These are phyloP conservation scores for Limnephilus lunatus DNA, from an alignment of 2,888 invertebrate species.

Conservation along the genomic window DNA sequence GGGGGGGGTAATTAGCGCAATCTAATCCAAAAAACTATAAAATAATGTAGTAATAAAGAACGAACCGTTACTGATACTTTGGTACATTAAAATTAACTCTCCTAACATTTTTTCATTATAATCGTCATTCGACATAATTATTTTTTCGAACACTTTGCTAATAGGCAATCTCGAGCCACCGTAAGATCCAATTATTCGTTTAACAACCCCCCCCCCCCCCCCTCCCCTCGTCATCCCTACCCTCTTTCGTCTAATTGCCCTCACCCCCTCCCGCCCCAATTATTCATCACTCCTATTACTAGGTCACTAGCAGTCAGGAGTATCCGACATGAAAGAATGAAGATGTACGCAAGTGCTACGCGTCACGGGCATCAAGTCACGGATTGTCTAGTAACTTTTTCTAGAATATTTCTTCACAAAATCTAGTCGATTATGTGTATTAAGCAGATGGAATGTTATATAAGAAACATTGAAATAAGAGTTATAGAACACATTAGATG, in stretches of 20 bases:
- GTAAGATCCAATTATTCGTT: neutral
- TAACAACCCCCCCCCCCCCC: neutral
- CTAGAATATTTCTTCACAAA: neutral
- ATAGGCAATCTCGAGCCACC: neutral
- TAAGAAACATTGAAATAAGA: too few relatives aligned
- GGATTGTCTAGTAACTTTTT: neutral
- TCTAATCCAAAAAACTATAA: neutral
- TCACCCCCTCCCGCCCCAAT: neutral
- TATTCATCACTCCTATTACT: neutral
- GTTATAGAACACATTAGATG: too few relatives aligned
- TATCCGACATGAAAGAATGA: neutral
- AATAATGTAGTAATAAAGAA: neutral
- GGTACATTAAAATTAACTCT: neutral
- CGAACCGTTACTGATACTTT: neutral
- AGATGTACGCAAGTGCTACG: neutral
- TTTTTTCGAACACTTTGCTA: neutral
- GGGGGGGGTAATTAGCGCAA: neutral
- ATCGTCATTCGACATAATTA: neutral
- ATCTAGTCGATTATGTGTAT: neutral
- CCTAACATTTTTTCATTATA: neutral
- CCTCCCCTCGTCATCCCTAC: neutral
- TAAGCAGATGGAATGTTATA: too few relatives aligned
- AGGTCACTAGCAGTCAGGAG: neutral
- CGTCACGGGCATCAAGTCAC: neutral
- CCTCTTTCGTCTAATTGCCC: neutral